Percentiles rank a stretch among this genome's conserved stretches.
Evolutionary conservation across 2,888 invertebrate species (phyloP).

Genomic region (Orthosia cruda): DNA sequence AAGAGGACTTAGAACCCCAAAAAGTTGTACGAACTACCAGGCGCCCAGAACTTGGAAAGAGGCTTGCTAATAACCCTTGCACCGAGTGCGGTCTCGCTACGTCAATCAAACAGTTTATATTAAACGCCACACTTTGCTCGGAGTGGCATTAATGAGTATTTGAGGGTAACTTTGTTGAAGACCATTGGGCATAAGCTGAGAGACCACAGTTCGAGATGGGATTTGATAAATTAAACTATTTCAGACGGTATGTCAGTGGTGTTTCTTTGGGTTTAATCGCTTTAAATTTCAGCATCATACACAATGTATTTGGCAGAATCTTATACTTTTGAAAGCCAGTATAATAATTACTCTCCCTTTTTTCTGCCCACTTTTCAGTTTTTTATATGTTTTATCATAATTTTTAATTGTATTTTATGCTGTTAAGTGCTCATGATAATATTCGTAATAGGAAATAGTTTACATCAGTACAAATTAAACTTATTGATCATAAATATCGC

Average conservation of each 20-base stretch:
- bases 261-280: neutral
- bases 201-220: conserved; percentile 51
- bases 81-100: conserved; percentile 63
- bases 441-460: conserved; percentile 2
- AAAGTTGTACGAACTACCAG: conserved; percentile 51
- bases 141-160: conserved; percentile 67
- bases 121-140: conserved; percentile 48
- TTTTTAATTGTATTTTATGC: too few species aligned
- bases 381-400: too few species aligned
- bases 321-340: neutral
- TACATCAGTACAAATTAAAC: neutral
- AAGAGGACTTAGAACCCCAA: conserved; percentile 26
- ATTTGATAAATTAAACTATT: conserved; percentile 59
- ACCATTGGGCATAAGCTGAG: conserved; percentile 56
- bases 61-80: conserved; percentile 55
- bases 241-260: conserved; percentile 20
- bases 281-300: neutral
- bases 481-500: conserved; percentile 28
- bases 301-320: neutral
- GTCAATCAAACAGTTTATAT: conserved; percentile 66
- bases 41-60: conserved; percentile 48
- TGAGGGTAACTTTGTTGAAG: conserved; percentile 59
- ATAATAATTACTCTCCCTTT: too few species aligned
- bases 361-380: too few species aligned
- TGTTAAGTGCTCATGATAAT: neutral